phyloP scores from a whole-genome alignment of 2,888 invertebrate species.

The Tromatobia lineatoria region DNA sequence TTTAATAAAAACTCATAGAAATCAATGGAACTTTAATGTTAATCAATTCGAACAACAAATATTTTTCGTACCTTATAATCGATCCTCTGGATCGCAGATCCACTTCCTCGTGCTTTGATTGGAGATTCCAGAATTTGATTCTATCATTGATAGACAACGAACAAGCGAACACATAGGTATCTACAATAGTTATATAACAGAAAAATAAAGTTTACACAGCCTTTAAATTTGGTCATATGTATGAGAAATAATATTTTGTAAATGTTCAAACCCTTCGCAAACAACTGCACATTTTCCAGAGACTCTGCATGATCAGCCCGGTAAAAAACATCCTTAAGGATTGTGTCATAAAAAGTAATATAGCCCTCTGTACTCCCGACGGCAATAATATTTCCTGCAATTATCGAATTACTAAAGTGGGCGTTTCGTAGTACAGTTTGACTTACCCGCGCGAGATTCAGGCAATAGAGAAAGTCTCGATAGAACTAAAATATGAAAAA shows the following conservation, averaged over 20 bases:
- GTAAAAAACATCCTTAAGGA: slow-evolving; percentile 62
- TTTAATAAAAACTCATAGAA: neutral
- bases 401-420: neutral
- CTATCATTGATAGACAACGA: neutral
- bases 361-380: slow-evolving; percentile 77
- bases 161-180: neutral
- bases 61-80: neutral
- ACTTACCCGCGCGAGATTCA: too few species aligned
- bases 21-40: neutral
- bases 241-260: neutral
- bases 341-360: slow-evolving; percentile 74
- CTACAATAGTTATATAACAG: neutral
- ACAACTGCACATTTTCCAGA: slow-evolving; percentile 71
- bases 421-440: too few species aligned
- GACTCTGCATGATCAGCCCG: slow-evolving; percentile 72
- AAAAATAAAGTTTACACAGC: neutral
- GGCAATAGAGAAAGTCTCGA: too few species aligned
- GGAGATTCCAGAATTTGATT: neutral
- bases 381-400: slow-evolving; percentile 75
- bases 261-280: slow-evolving; percentile 40
- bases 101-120: neutral
- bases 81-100: neutral
- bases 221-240: neutral
- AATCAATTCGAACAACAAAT: neutral
- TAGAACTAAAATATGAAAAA: too few species aligned